Evolutionary conservation across 1,140 invertebrate species (phyloP).

Genomic region (Macrotrachela quadricornifera): DNA sequence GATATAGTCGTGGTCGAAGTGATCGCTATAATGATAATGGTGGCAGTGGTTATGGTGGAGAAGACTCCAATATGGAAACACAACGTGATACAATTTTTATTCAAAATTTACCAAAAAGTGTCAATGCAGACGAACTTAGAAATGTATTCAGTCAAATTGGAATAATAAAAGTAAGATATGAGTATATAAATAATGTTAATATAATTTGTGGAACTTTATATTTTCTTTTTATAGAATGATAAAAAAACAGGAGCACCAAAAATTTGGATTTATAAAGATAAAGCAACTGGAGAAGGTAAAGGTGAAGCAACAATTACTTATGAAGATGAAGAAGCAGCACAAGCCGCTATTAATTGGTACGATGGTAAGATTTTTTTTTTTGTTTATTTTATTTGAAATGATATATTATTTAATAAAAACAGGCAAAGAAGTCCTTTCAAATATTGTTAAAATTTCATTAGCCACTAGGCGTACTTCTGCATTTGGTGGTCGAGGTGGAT

Average conservation of each 20-base stretch:
- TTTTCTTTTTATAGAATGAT: constrained; percentile 52
- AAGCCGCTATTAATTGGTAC: constrained; percentile 84
- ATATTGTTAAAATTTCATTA: neutral
- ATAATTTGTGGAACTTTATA: too few species aligned
- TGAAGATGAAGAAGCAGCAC: constrained; percentile 75
- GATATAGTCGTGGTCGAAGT: too few species aligned
- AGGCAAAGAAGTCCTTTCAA: neutral
- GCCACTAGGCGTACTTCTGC: neutral
- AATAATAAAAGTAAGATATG: constrained; percentile 60
- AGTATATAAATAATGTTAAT: neutral
- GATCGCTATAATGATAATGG: too few species aligned
- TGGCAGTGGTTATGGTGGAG: too few species aligned
- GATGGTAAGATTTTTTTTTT: constrained; percentile 29
- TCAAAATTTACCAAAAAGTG: constrained; percentile 60
- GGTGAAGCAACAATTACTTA: constrained; percentile 93
- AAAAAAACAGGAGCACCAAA: constrained; percentile 76
- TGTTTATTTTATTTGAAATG: neutral
- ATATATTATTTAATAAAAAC: neutral
- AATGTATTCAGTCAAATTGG: constrained; percentile 86
- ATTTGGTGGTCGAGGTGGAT: neutral
- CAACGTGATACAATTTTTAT: constrained; percentile 87
- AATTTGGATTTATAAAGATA: constrained; percentile 95
- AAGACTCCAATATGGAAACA: constrained; percentile 17
- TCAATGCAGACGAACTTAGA: constrained; percentile 64
- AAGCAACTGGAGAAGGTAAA: constrained; percentile 67